phyloP scores from a whole-genome alignment of 1,140 invertebrate species.

The Drosophila pallidifrons region DNA sequence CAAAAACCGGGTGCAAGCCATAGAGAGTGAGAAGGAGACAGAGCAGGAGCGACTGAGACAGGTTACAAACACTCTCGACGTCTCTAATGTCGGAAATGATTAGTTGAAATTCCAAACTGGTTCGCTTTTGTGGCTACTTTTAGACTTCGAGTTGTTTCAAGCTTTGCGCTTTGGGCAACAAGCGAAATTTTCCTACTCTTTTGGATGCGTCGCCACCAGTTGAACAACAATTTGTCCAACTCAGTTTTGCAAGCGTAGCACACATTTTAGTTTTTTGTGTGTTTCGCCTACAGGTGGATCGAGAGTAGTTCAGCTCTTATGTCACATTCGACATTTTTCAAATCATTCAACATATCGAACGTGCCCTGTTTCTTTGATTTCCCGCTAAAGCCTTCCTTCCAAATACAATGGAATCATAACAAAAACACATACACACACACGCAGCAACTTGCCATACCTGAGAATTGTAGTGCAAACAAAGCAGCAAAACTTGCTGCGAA shows the following conservation, averaged over 20 bases:
- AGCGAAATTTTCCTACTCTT: slow-evolving; percentile 39
- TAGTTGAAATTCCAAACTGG: slow-evolving; percentile 53
- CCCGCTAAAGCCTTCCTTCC: slow-evolving; percentile 5
- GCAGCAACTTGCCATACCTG: slow-evolving; percentile 9
- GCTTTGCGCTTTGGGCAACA: slow-evolving; percentile 6
- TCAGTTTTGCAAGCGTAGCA: slow-evolving; percentile 36
- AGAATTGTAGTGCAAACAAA: slow-evolving; percentile 31
- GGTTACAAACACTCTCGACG: slow-evolving; percentile 32
- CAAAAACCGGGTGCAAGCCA: not conserved
- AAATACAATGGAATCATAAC: slow-evolving; percentile 14
- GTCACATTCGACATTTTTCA: slow-evolving; percentile 14
- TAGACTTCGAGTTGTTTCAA: not conserved
- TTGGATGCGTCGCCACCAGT: slow-evolving; percentile 26
- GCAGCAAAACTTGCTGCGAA: not conserved
- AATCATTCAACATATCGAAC: slow-evolving; percentile 20
- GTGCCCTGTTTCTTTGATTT: slow-evolving; percentile 9
- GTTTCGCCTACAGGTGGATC: slow-evolving; percentile 17
- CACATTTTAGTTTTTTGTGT: not conserved
- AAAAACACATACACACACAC: not conserved
- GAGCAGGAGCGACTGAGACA: slow-evolving; percentile 18
- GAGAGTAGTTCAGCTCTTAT: slow-evolving; percentile 12
- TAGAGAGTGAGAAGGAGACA: not conserved
- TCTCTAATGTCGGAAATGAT: slow-evolving; percentile 44
- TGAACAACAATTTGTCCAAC: slow-evolving; percentile 29
- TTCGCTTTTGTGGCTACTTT: slow-evolving; percentile 37